Evolutionary conservation across 2,888 invertebrate genomes (phyloP).

Genomic region (Octonoba sinensis): DNA sequence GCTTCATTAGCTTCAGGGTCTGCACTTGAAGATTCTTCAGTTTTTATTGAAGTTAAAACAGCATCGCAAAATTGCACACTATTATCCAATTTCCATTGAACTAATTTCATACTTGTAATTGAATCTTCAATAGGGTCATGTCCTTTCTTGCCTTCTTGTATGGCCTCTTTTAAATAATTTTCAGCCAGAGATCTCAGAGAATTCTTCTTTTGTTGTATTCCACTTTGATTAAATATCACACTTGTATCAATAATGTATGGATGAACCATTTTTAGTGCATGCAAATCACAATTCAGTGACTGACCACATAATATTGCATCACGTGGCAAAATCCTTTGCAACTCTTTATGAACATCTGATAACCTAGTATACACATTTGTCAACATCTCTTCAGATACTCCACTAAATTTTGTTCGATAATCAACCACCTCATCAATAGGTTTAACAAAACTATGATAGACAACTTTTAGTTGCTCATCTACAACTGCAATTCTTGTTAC

Average conservation of each 20-base stretch:
- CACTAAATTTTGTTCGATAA: constrained; percentile 85
- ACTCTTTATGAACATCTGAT: constrained; percentile 83
- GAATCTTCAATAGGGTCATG: constrained; percentile 85
- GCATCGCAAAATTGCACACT: constrained; percentile 80
- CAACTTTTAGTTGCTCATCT: constrained; percentile 80
- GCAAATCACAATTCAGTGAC: constrained; percentile 90
- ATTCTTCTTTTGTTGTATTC: constrained; percentile 81
- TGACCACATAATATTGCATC: constrained; percentile 97
- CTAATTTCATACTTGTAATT: constrained; percentile 85
- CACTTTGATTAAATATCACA: constrained; percentile 88
- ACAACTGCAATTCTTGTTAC: constrained; percentile 90
- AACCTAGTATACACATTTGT: constrained; percentile 81
- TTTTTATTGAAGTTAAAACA: background rate
- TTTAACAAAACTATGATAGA: constrained; percentile 89
- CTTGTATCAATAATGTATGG: constrained; percentile 95
- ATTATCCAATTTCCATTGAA: constrained; percentile 86
- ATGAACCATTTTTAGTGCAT: constrained; percentile 95
- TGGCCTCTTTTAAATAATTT: constrained; percentile 83
- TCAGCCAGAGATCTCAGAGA: constrained; percentile 85
- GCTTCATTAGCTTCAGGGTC: no score
- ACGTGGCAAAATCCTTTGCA: constrained; percentile 81
- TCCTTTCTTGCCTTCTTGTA: constrained; percentile 78
- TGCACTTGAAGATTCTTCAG: background rate
- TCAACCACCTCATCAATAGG: constrained; percentile 86
- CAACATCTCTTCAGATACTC: constrained; percentile 83